These are phyloP conservation scores for Philotrypesis tridentata DNA, from an alignment of 1,140 invertebrate genomes.

Conservation along the genomic window DNA sequence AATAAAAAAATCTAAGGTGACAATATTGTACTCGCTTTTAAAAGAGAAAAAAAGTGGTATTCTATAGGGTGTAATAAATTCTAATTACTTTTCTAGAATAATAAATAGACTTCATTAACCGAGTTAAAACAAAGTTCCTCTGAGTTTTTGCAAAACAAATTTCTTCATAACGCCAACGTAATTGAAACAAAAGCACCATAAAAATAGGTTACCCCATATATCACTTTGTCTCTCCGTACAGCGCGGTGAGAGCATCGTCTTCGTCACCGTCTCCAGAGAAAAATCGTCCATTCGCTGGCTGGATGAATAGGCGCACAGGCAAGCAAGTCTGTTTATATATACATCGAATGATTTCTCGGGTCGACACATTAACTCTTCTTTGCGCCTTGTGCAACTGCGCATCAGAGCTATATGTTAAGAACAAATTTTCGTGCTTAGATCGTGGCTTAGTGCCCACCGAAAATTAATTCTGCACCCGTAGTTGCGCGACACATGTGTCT, in stretches of 20 bases:
- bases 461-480: not conserved
- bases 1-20: too few species aligned
- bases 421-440: constrained; percentile 7
- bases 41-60: too few species aligned
- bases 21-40: too few species aligned
- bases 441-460: not conserved
- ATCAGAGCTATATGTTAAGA: not conserved
- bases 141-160: not conserved
- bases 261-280: not conserved
- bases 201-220: constrained; percentile 3
- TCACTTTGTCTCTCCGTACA: not conserved
- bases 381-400: not conserved
- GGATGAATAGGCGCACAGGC: not conserved
- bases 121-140: not conserved
- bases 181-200: not conserved
- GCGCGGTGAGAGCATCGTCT: not conserved
- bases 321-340: not conserved
- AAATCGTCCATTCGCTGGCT: not conserved
- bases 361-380: constrained; percentile 4
- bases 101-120: not conserved
- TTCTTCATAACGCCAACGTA: not conserved
- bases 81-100: too few species aligned
- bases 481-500: not conserved
- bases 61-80: too few species aligned
- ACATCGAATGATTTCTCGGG: not conserved